These are phyloP conservation scores for Alectura lathami DNA, from an alignment of 2,113 vertebrate genomes.

Conservation along the genomic window DNA sequence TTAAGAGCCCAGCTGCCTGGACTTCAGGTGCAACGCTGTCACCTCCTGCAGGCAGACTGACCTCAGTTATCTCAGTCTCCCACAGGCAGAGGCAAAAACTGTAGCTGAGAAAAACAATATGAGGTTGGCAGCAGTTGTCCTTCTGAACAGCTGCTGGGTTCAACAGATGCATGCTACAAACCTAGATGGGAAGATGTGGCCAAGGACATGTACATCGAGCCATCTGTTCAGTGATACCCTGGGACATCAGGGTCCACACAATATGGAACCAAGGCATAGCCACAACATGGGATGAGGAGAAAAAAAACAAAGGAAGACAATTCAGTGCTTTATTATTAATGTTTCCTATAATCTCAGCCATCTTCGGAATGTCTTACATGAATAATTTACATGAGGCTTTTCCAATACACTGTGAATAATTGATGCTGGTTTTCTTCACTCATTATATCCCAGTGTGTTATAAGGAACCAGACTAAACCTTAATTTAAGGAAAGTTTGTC, in stretches of 20 bases:
- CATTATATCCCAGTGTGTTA: constrained; percentile 36
- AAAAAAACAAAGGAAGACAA: neutral
- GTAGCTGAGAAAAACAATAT: neutral
- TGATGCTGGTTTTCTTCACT: constrained; percentile 51
- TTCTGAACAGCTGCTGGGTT: constrained; percentile 5
- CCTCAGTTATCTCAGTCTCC: neutral
- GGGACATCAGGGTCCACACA: accelerated
- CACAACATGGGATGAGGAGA: neutral
- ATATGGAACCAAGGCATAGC: neutral
- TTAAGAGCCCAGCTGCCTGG: neutral
- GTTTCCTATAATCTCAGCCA: constrained; percentile 29
- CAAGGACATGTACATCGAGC: neutral
- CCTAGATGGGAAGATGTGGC: neutral
- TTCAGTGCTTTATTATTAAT: constrained; percentile 45
- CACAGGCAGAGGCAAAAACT: neutral
- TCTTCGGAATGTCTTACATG: constrained; percentile 34
- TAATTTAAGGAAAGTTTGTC: constrained; percentile 18
- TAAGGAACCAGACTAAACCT: constrained; percentile 29
- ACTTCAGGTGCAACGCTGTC: neutral
- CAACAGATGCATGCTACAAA: neutral
- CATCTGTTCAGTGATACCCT: neutral
- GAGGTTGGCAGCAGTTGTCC: neutral
- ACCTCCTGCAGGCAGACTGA: neutral
- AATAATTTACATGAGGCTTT: constrained; percentile 36
- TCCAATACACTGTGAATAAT: constrained; percentile 60